Base-by-base conservation (phyloP, 2,797 vertebrate genomes). In the Anguilla obscura region DNA sequence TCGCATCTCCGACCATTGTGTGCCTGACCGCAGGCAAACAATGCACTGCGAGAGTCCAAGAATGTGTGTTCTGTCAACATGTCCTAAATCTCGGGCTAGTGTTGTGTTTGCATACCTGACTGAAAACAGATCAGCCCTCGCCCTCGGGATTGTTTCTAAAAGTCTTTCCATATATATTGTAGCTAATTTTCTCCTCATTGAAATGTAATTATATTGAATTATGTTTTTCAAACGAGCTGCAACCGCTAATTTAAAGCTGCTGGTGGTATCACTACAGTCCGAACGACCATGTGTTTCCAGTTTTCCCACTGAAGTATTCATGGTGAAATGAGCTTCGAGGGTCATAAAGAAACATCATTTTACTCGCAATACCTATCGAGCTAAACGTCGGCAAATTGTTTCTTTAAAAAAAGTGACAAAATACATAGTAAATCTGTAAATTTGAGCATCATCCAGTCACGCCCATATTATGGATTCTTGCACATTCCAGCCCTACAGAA, bases 381-480 rank as follows among this genome's bases (percentile, higher is more conserved):
- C 24, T 24, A 9, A 66, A 66, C 1, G 24, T 66, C 9, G 58
- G 14, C 6, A 66, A 66, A 66, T n/a, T 66, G 24, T 66, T 66
- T 74, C 16, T 33, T 33, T 12, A 33, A 71, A 33, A 30, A 79
- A 16, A 12, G 8, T 18, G 21, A 79, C 4, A 3, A 45, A 18
- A 24, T 48, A n/a, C 45, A n/a, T 18, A 9, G 40, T 82, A 45
- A 48, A 82, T 82, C 16, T 21, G 27, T 40, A 10, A 36, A 18
- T 82, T 33, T 85, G 9, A 5, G 54, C 30, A 40, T 54, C 30
- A 4, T 1, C 30, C 82, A 66, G 48, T 3, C 87, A 89, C 90
- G 74, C 91, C 90, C 88, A 52, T 36, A 1, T 36, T 50, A n/a
- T 66, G 76, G 60, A 30, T 90, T 90, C 74, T 21, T 88, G 88